A percentile compares a stretch with the other conserved stretches of the same genome.
These are phyloP conservation scores for Hymenochirus boettgeri DNA, from an alignment of 2,113 vertebrate genomes.

Conservation along the genomic window DNA sequence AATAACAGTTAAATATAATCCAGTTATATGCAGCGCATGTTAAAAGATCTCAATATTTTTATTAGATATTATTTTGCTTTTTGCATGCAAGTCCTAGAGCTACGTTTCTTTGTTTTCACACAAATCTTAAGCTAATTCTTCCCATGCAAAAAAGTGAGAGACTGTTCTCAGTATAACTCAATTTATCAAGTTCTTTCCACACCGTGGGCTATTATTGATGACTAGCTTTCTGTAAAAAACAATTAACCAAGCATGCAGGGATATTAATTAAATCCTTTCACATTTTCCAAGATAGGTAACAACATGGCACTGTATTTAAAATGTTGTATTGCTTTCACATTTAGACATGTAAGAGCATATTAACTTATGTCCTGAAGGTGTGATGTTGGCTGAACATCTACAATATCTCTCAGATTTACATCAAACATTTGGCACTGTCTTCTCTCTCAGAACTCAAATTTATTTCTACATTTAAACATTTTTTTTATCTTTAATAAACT, in stretches of 20 bases:
- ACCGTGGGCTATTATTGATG: slow-evolving; percentile 9
- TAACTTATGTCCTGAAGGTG: background rate
- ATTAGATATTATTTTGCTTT: too few species aligned
- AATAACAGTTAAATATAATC: too few species aligned
- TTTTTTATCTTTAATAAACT: background rate
- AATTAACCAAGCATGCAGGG: background rate
- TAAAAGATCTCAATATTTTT: too few species aligned
- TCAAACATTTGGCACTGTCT: background rate
- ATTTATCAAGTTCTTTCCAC: slow-evolving; percentile 2
- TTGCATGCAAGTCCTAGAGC: too few species aligned
- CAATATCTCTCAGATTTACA: background rate
- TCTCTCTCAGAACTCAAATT: background rate
- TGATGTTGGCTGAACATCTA: background rate
- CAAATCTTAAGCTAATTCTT: too few species aligned
- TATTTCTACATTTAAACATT: too few species aligned
- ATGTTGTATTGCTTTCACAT: background rate
- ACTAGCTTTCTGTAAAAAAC: background rate
- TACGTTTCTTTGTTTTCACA: too few species aligned
- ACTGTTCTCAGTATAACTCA: background rate
- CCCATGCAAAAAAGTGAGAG: background rate
- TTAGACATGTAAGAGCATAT: background rate
- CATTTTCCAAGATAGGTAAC: background rate
- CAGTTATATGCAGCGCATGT: too few species aligned
- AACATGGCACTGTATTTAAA: background rate
- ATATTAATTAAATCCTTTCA: slow-evolving; percentile 4